Conservation (phyloP, 1,140 invertebrate genomes). For the Aphelinus certus region DNA sequence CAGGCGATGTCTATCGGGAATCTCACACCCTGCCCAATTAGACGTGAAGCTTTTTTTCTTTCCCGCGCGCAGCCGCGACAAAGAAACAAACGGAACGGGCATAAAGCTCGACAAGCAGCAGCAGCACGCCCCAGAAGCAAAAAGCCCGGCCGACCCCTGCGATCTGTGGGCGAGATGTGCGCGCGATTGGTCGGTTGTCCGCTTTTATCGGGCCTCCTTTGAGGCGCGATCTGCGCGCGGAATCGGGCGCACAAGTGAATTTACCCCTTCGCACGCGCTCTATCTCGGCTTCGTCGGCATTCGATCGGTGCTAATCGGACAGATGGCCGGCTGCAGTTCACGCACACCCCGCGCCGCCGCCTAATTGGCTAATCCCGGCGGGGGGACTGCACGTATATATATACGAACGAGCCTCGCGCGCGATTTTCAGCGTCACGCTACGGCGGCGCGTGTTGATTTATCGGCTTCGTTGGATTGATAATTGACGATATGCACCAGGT, state of each 20-base stretch:
- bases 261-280: conserved; percentile 21
- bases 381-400: not conserved
- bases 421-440: not conserved
- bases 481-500: too few species aligned
- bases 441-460: too few species aligned
- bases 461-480: too few species aligned
- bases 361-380: conserved; percentile 21
- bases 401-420: conserved; percentile 4
- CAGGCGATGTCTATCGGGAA: too few species aligned
- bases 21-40: too few species aligned
- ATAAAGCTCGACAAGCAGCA: too few species aligned
- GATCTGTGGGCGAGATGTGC: not conserved
- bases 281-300: conserved; percentile 26
- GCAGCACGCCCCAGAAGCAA: too few species aligned
- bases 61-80: too few species aligned
- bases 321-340: conserved; percentile 20
- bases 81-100: too few species aligned
- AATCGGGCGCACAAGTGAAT: not conserved
- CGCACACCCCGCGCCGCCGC: not conserved
- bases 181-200: not conserved
- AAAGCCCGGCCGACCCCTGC: not conserved
- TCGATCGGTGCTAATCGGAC: conserved; percentile 33
- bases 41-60: too few species aligned
- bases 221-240: not conserved
- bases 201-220: conserved; percentile 14